phyloP scores from a whole-genome alignment of 23 tunicate species.

The Styela clava region DNA sequence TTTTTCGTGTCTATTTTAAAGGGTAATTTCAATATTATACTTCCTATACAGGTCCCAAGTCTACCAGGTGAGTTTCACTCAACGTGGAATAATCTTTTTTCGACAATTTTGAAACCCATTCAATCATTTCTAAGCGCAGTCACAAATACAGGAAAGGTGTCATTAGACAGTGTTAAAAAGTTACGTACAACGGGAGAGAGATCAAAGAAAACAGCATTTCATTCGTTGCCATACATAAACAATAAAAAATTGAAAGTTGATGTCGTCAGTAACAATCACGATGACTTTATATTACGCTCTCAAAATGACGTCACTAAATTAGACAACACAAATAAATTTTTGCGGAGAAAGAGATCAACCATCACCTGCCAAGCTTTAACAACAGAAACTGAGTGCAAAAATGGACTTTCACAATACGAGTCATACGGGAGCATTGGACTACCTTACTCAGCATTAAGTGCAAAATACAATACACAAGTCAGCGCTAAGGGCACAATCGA shows the following conservation, averaged over 20 bases:
- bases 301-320: too few species aligned
- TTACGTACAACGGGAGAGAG: neutral
- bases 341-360: neutral
- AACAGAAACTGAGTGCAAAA: constrained; percentile 2
- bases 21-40: neutral
- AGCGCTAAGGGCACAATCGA: neutral
- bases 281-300: too few species aligned
- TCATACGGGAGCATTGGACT: neutral
- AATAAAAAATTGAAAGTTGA: neutral
- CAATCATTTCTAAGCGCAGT: neutral
- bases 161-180: neutral
- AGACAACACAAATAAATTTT: too few species aligned
- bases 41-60: neutral
- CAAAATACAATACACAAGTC: neutral
- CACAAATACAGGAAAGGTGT: neutral
- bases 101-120: neutral
- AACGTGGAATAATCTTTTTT: neutral
- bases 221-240: neutral
- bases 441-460: neutral
- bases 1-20: too few species aligned
- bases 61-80: neutral
- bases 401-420: constrained; percentile 6
- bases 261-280: too few species aligned
- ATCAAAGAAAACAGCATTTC: neutral
- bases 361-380: neutral